Base-by-base conservation (phyloP, 2,113 vertebrate genomes). In the Ciconia stormi region DNA sequence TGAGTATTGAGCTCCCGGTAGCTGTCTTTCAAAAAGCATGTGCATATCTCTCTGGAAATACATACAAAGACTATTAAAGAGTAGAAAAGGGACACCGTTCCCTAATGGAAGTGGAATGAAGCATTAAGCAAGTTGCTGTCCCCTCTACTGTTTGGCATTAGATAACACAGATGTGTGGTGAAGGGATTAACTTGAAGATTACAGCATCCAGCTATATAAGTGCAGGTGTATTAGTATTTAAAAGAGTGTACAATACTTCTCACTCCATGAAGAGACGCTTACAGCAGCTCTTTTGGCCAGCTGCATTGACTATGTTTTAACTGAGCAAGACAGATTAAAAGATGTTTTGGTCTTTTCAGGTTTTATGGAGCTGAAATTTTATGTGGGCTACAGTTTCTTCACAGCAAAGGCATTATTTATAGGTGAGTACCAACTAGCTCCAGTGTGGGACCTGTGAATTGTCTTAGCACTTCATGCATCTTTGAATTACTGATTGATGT, bases 301-400 rank as follows among this genome's bases (percentile, higher is more conserved):
- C 62, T 91, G 56, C 36, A 23, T 3, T 49, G 77, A 32, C 52
- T 77, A 1, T n/a, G 16, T 53, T 67, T 36, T 72, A 65, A 67
- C 52, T 66, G 50, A 87, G 25, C 3, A 2, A 79, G 67, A 19
- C 30, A 17, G 10, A 74, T 63, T 66, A 59, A 92, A 79, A 71
- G 20, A 11, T n/a, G 42, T 96, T 93, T 97, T 90, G 56, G 7
- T 77, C 78, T 94, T 94, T 91, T 19, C 97, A 99, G 99, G 98
- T 99, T 99, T 97, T 99, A 99, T 29, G 98, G 98, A 44, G 99
- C 99, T 49, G 99, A 99, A 98, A 99, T 99, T 87, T 86, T 99
- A 76, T 99, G 99, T 94, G 99, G 99, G 34, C 98, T 99, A 36
- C 99, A 99, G 98, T 99, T 99, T 95, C 98, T 99, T 59, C 99